These are phyloP conservation scores for Myotis daubentonii DNA, from an alignment of 2,797 vertebrate species.

Conservation along the genomic window DNA sequence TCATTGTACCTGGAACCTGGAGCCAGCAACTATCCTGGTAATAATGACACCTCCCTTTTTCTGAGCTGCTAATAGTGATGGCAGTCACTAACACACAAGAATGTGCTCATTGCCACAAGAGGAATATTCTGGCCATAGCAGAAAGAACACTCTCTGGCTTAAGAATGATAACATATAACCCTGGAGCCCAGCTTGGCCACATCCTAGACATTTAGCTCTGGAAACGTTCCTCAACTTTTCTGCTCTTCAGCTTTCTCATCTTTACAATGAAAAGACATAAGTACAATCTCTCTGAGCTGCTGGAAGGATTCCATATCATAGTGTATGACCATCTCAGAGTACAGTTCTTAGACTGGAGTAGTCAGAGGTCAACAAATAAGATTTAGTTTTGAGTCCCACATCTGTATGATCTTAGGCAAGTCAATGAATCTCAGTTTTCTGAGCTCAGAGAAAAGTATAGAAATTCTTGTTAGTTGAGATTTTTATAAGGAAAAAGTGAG, in stretches of 20 bases:
- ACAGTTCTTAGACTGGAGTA: background rate
- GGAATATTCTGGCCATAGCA: constrained; percentile 21
- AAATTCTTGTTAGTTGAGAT: constrained; percentile 52
- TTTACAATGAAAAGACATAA: background rate
- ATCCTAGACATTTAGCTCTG: constrained; percentile 28
- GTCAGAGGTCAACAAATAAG: background rate
- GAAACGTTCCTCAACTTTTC: constrained; percentile 15
- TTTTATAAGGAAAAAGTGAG: constrained; percentile 70
- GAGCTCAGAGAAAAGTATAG: constrained; percentile 51
- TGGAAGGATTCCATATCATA: background rate
- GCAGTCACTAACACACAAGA: constrained; percentile 22
- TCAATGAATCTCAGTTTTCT: constrained; percentile 60
- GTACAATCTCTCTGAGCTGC: background rate
- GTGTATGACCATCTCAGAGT: background rate
- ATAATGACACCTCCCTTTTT: background rate
- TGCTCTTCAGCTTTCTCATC: constrained; percentile 24
- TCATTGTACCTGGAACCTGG: constrained; percentile 22
- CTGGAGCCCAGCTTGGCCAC: constrained; percentile 25
- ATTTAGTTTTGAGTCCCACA: constrained; percentile 53
- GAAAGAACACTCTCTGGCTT: constrained; percentile 11
- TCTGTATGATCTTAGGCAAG: constrained; percentile 51
- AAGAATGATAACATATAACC: constrained; percentile 35
- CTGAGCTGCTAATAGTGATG: background rate
- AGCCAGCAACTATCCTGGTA: background rate
- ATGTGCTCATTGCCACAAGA: background rate